Base-by-base conservation (phyloP, 2,797 vertebrate genomes). In the Eleutherodactylus coqui region DNA sequence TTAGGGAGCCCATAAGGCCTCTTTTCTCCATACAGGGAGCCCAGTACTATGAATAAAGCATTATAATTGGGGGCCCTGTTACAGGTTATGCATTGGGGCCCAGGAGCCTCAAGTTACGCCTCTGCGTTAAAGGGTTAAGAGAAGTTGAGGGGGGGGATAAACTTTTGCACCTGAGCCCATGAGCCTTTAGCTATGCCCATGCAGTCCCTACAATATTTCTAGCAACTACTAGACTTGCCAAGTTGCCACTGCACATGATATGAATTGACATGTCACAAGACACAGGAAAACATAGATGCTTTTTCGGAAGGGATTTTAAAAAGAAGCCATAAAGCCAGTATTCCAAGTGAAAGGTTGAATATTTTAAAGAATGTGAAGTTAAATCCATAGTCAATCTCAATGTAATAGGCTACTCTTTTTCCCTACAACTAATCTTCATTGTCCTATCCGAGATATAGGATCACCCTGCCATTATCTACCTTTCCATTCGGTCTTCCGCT, bases 401-500 rank as follows among this genome's bases (percentile, higher is more conserved):
- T n/a, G 27, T 27, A 45, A 58, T 47, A 64, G 49, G 43, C 0
- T 8, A 49, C 24, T 32, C n/a, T 51, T 64, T 43, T 47, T 8
- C 5, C 5, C 14, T 64, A 43, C n/a, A 64, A 38, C 38, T 8
- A 43, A 13, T 13, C 51, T n/a, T 36, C 17, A 82, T 64, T 51
- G 19, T 24, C 6, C 38, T 36, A 4, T 55, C 34, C 8, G 14
- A 36, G 13, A 67, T 53, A 19, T 19, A 16, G 41, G n/a, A 53
- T 75, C 36, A 58, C 14, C 38, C 11, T 24, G 13, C 45, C 21
- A 38, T 82, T 70, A 72, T n/a, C 9, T 19, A 32, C 55, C 43
- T 76, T 24, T 84, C 27, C 55, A 64, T 78, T 78, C n/a, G 72
- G 43, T 16, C 47, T n/a, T 85, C 29, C 60, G 43, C 29, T 21